These are phyloP conservation scores for Platypus cylindrus DNA, from an alignment of 2,888 invertebrate genomes.

Conservation along the genomic window DNA sequence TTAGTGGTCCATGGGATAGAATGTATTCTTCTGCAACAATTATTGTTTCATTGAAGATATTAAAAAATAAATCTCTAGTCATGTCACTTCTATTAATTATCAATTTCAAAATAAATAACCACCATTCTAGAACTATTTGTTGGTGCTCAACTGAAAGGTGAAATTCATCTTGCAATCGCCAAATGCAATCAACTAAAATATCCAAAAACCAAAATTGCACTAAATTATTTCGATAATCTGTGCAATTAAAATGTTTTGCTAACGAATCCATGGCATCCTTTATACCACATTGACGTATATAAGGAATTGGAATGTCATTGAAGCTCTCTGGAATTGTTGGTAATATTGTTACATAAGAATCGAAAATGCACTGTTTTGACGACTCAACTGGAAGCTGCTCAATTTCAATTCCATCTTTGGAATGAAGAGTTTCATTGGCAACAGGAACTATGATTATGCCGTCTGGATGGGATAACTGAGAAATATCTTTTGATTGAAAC, in stretches of 20 bases:
- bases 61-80: slow-evolving; percentile 26
- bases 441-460: too few relatives aligned
- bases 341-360: slow-evolving; percentile 14
- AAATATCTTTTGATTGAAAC: too few relatives aligned
- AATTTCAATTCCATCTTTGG: too few relatives aligned
- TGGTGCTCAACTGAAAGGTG: slow-evolving; percentile 27
- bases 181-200: slow-evolving; percentile 31
- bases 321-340: slow-evolving; percentile 21
- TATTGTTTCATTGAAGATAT: slow-evolving; percentile 29
- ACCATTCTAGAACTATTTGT: slow-evolving; percentile 29
- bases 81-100: slow-evolving; percentile 25
- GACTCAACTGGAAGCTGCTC: too few relatives aligned
- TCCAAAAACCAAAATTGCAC: slow-evolving; percentile 35
- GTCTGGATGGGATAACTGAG: too few relatives aligned
- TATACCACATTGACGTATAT: slow-evolving; percentile 27
- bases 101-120: slow-evolving; percentile 28
- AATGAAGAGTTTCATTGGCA: too few relatives aligned
- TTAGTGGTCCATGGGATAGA: slow-evolving; percentile 22
- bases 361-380: too few relatives aligned
- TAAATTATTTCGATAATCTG: slow-evolving; percentile 25
- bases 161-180: slow-evolving; percentile 33
- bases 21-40: slow-evolving; percentile 26
- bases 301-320: slow-evolving; percentile 23
- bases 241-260: slow-evolving; percentile 25
- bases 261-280: slow-evolving; percentile 25